phyloP scores from a whole-genome alignment of 2,797 vertebrate genomes.

The Poliocrania exsul region DNA sequence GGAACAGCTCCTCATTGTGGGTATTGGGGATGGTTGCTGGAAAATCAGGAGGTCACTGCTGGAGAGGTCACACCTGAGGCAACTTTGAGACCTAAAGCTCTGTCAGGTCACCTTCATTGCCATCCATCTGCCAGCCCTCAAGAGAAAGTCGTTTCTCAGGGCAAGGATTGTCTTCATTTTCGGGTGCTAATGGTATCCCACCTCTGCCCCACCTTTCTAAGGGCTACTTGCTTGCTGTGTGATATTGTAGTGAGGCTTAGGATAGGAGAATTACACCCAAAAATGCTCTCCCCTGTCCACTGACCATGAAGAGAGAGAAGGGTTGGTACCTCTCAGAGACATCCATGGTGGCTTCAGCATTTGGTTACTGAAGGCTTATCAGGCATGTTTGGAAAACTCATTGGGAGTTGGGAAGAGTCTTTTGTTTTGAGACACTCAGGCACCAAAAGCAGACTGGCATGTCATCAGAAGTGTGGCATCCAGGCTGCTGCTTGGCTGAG shows the following conservation, averaged over 20 bases:
- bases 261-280: not conserved
- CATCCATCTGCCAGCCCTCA: not conserved
- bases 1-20: not conserved
- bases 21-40: not conserved
- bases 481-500: not conserved
- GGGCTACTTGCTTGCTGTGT: not conserved
- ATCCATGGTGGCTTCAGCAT: not conserved
- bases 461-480: not conserved
- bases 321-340: not conserved
- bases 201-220: not conserved
- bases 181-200: not conserved
- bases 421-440: not conserved
- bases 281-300: not conserved
- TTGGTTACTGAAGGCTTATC: not conserved
- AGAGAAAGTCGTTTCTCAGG: not conserved
- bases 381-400: not conserved
- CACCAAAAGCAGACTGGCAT: not conserved
- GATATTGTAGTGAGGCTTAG: not conserved
- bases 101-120: not conserved
- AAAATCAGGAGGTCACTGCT: not conserved
- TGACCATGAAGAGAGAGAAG: not conserved
- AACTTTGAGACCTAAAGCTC: not conserved
- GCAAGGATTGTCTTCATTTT: not conserved
- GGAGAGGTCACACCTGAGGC: not conserved
- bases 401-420: not conserved